A percentile compares a stretch with the other conserved stretches of the same genome.
These are phyloP conservation scores for Clitarchus hookeri DNA, from an alignment of 2,888 invertebrate genomes.

Conservation along the genomic window DNA sequence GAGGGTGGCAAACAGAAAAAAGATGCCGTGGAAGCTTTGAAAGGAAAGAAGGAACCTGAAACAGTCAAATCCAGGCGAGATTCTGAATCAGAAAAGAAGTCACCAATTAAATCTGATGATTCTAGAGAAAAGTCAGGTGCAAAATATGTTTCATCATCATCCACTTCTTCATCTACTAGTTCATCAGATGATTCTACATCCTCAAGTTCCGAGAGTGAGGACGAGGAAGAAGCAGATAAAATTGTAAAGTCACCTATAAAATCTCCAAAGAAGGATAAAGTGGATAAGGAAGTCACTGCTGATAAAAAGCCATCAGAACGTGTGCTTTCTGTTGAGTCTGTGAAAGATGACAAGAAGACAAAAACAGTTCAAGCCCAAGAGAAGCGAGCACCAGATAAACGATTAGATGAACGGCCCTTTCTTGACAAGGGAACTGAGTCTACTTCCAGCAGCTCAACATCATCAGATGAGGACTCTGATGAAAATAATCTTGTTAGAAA, in stretches of 20 bases:
- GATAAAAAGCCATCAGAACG: conserved; percentile 29
- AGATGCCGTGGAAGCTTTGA: conserved; percentile 42
- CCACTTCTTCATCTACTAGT: conserved; percentile 57
- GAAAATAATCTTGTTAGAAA: conserved; percentile 8
- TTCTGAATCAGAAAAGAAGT: conserved; percentile 36
- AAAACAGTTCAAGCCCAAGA: conserved; percentile 34
- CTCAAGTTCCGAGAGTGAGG: conserved; percentile 62
- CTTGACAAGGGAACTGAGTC: conserved; percentile 77
- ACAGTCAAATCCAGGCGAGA: conserved; percentile 51
- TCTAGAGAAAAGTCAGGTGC: conserved; percentile 31
- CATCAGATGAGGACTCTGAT: conserved; percentile 25
- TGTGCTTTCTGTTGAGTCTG: conserved; percentile 25
- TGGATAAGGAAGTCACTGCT: conserved; percentile 22
- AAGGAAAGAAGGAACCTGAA: conserved; percentile 50
- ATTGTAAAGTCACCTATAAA: conserved; percentile 32
- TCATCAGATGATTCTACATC: conserved; percentile 53
- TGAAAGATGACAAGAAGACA: conserved; percentile 27
- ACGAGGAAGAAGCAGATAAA: conserved; percentile 52
- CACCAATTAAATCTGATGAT: conserved; percentile 28
- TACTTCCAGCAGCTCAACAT: conserved; percentile 64
- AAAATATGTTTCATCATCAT: conserved; percentile 41
- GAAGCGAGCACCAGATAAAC: conserved; percentile 37
- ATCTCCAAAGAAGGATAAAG: conserved; percentile 34
- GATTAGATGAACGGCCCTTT: conserved; percentile 71
- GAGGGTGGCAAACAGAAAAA: conserved; percentile 53